phyloP scores from a whole-genome alignment of 2,797 vertebrate species.

The Podarcis siculus region DNA sequence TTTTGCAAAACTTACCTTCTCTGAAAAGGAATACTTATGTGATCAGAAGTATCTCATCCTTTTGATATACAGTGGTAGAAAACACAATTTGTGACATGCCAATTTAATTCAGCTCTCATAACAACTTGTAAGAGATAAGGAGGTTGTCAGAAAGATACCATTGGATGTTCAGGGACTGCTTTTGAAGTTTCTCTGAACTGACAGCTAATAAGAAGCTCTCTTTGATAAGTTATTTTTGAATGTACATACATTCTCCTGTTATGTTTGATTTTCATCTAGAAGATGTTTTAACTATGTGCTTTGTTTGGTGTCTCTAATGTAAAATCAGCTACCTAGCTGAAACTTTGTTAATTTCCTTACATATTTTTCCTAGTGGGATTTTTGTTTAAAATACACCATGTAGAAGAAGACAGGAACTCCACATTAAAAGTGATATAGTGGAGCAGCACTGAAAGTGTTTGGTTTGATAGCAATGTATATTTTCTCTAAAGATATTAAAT shows the following conservation, averaged over 20 bases:
- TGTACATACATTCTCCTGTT: constrained; percentile 20
- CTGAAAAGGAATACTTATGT: constrained; percentile 59
- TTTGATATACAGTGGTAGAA: constrained; percentile 63
- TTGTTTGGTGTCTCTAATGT: constrained; percentile 19
- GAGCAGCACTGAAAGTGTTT: constrained; percentile 22
- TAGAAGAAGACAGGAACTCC: constrained; percentile 52
- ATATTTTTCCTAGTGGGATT: background rate
- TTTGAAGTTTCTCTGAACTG: constrained; percentile 55
- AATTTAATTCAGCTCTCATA: constrained; percentile 64
- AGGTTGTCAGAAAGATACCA: constrained; percentile 55
- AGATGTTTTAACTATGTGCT: constrained; percentile 2
- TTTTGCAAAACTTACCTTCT: constrained; percentile 58
- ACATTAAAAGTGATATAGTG: constrained; percentile 47
- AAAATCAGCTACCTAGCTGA: background rate
- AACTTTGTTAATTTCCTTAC: constrained; percentile 29
- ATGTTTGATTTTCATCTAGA: constrained; percentile 36
- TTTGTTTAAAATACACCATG: constrained; percentile 29
- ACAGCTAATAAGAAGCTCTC: constrained; percentile 42
- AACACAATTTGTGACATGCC: constrained; percentile 51
- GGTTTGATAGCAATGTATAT: constrained; percentile 33
- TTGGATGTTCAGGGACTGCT: constrained; percentile 36
- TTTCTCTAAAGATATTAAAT: constrained; percentile 13
- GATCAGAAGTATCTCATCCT: constrained; percentile 36
- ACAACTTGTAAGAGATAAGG: constrained; percentile 63
- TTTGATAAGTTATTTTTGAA: constrained; percentile 1